Evolutionary conservation across 2,113 vertebrate genomes (phyloP), one percentile per base, ranked within the genome.

Genomic region (Oreotrochilus melanogaster): DNA sequence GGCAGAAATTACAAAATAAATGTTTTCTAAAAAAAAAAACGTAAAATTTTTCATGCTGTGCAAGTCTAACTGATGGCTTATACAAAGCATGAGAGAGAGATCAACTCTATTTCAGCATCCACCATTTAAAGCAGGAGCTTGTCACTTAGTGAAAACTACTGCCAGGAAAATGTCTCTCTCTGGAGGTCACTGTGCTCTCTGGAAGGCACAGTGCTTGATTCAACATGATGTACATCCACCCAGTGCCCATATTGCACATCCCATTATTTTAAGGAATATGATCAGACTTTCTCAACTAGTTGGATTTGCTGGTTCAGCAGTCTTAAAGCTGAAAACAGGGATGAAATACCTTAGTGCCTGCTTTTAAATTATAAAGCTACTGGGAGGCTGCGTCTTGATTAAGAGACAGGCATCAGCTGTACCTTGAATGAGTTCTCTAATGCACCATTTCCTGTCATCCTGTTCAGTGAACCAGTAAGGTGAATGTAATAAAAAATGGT

Each of bases 401-500:
- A 93, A 93, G 86, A 95, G 71, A 72, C 79, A 86, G 53, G 27
- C 28, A 94, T 80, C n/a, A 78, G 82, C 88, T 80, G 78, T 58
- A 75, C 37, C 61, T 85, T 69, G 51, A 97, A 86, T 31, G 17
- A 75, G 13, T 84, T 27, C 51, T 47, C 54, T 86, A 62, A 91
- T 56, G 42, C 9, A 42, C 62, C 66, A 75, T 83, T 95, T 97
- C 82, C 86, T 88, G 80, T 93, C 80, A 93, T 89, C 39, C 50
- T 93, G 48, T 57, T 88, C 86, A 95, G 51, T 87, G 85, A 96
- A 94, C 60, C 73, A 93, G 9, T 86, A 86, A 97, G 78, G 80
- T 94, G 91, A 91, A 89, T 50, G 70, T 51, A 93, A 91, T 88
- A 65, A 67, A 81, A 91, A 95, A 75, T 19, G 37, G 65, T 64